A percentile compares a stretch with the other conserved stretches of the same genome.
These are phyloP conservation scores for Neuroscelio doddi DNA, from an alignment of 2,888 invertebrate genomes.

Conservation along the genomic window DNA sequence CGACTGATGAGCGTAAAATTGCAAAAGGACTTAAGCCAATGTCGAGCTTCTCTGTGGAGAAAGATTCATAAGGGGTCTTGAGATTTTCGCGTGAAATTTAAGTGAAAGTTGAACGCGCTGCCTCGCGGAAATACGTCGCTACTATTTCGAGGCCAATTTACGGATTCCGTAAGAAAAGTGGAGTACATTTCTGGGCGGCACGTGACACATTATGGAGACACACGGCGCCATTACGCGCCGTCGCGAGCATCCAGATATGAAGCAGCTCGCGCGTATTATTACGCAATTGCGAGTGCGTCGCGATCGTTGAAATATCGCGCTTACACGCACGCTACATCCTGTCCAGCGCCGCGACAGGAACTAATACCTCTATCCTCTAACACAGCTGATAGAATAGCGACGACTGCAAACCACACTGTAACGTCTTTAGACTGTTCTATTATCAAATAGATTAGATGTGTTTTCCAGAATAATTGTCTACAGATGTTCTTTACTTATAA, in stretches of 20 bases:
- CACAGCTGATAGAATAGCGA: conserved; percentile 8
- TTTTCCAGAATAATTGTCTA: conserved; percentile 24
- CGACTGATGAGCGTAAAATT: conserved; percentile 15
- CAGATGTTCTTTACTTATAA: conserved; percentile 25
- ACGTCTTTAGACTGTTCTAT: conserved; percentile 20
- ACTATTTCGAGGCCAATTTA: conserved; percentile 63
- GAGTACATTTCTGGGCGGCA: conserved; percentile 37
- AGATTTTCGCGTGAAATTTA: conserved; percentile 20
- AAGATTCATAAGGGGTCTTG: conserved; percentile 3
- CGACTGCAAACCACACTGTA: background rate
- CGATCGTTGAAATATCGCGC: conserved; percentile 21
- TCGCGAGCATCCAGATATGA: too few relatives aligned
- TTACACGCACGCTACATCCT: conserved; percentile 24
- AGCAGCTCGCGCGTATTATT: conserved; percentile 23
- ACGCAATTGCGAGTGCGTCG: conserved; percentile 26
- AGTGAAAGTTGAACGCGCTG: conserved; percentile 27
- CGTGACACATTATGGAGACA: conserved; percentile 45
- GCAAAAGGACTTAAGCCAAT: conserved; percentile 11
- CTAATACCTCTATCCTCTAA: conserved; percentile 21
- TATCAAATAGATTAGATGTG: conserved; percentile 28
- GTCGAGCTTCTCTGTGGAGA: conserved; percentile 7
- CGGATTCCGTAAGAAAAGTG: conserved; percentile 42
- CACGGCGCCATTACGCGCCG: conserved; percentile 42
- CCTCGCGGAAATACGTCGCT: conserved; percentile 24
- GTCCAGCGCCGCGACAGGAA: conserved; percentile 16